These are phyloP conservation scores for Harpagoxenus sublaevis DNA, from an alignment of 2,888 invertebrate genomes.

Conservation along the genomic window DNA sequence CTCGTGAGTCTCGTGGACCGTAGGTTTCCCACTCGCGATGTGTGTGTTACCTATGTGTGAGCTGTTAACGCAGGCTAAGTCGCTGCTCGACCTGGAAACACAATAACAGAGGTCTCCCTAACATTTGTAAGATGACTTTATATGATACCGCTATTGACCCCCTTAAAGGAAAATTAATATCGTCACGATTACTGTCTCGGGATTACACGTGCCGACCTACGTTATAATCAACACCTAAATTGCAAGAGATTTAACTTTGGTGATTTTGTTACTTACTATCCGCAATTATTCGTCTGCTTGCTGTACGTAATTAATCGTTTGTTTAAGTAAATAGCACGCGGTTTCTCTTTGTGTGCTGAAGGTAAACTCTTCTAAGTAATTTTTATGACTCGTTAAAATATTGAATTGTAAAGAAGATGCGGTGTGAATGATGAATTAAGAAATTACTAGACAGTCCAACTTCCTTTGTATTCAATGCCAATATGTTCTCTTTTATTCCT, in stretches of 20 bases:
- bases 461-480: neutral
- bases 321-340: neutral
- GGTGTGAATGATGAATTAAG: neutral
- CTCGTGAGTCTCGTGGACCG: constrained; percentile 47
- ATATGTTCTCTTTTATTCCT: neutral
- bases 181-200: neutral
- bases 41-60: too few relatives aligned
- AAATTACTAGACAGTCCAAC: neutral
- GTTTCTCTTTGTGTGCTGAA: neutral
- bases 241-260: neutral
- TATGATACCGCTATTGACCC: neutral
- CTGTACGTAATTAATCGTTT: constrained; percentile 2
- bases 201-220: constrained; percentile 3
- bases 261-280: neutral
- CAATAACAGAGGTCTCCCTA: constrained; percentile 41
- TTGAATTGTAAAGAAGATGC: neutral
- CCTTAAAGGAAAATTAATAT: constrained; percentile 46
- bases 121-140: constrained; percentile 65
- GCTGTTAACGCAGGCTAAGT: constrained; percentile 35
- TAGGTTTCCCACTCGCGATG: constrained; percentile 50
- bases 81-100: constrained; percentile 35
- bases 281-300: neutral
- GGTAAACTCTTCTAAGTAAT: constrained; percentile 4
- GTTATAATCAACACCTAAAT: neutral
- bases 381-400: constrained; percentile 2